Percentiles rank a stretch among this genome's conserved stretches.
phyloP scores from a whole-genome alignment of 2,113 vertebrate species.

The Acanthisitta chloris region DNA sequence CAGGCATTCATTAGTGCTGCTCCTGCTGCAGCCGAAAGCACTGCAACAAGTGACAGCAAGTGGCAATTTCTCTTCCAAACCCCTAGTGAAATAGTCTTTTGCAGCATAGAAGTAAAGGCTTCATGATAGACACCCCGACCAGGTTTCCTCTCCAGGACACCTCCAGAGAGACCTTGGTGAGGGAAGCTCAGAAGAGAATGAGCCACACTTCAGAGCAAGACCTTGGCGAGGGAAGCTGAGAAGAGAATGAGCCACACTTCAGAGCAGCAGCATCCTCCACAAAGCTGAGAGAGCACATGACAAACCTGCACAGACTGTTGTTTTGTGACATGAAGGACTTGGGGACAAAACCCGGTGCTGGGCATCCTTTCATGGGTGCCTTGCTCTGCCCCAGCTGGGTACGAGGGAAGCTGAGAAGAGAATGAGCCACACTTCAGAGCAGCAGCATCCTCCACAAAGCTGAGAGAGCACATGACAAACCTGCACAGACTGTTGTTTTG shows the following conservation, averaged over 20 bases:
- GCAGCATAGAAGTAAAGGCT: not conserved
- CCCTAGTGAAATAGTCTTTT: not conserved
- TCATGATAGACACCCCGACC: accelerated
- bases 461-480: accelerated
- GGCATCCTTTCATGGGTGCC: accelerated
- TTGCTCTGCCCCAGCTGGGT: not conserved
- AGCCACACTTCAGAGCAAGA: not conserved
- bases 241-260: accelerated
- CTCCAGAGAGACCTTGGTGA: accelerated
- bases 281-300: accelerated
- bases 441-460: accelerated
- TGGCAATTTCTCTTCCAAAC: not conserved
- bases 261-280: accelerated
- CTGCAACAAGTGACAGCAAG: not conserved
- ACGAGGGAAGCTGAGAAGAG: accelerated
- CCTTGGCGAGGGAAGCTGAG: accelerated
- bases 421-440: accelerated
- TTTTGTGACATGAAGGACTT: accelerated
- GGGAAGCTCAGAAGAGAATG: accelerated
- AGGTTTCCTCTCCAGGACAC: not conserved
- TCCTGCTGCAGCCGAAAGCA: accelerated
- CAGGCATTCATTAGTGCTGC: not conserved
- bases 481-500: accelerated
- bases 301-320: not conserved
- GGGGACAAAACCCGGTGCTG: accelerated